Base-by-base conservation (phyloP, 2,888 invertebrate genomes). In the Amphiduros pacificus region DNA sequence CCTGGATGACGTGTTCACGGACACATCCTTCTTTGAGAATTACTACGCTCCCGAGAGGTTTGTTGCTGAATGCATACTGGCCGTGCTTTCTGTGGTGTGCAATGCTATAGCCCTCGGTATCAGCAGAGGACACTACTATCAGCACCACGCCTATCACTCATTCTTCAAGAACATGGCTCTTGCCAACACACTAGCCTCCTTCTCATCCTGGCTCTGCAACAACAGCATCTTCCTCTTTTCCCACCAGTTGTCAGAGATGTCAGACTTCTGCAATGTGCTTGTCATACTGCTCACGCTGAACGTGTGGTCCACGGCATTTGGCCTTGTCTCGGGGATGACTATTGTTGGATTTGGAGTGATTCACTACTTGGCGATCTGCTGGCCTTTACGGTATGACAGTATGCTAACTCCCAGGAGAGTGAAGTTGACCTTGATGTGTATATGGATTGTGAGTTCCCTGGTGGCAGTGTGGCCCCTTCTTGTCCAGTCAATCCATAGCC, bases 181-280 rank as follows among this genome's bases (percentile, higher is more conserved):
- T 20, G 56, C 56, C 9, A 56, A 56, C 29, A 29, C 56, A 11
- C 20, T 56, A n/a, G 40, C 56, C n/a, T 36, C 40, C 2, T 11
- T 26, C 4, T 22, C 44, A 5, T 56, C 56, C 27, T 56, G 56
- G 56, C 5, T 56, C 2, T 40, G 44, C 27, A 56, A 56, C 27
- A 56, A 56, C 56, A 44, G 26, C 20, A 41, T 56, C 11, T 56
- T 56, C 56, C 20, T 56, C 44, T 56, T 56, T 29, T 27, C 56
- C 40, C 22, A 24, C 14, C 56, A 56, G 44, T 29, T 56, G 44
- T 28, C 44, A 36, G 14, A 26, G n/a, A 56, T 56, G 5, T 27
- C 40, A 17, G 29, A 44, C 3, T 14, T 41, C 9, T 48, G 48
- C 20, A 24, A 44, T 4, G n/a, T 56, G 44, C 28, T 56, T 2